Percentiles rank a stretch among this genome's conserved stretches.
Evolutionary conservation across 2,888 invertebrate species (phyloP).

Genomic region (Parnassius orleans): DNA sequence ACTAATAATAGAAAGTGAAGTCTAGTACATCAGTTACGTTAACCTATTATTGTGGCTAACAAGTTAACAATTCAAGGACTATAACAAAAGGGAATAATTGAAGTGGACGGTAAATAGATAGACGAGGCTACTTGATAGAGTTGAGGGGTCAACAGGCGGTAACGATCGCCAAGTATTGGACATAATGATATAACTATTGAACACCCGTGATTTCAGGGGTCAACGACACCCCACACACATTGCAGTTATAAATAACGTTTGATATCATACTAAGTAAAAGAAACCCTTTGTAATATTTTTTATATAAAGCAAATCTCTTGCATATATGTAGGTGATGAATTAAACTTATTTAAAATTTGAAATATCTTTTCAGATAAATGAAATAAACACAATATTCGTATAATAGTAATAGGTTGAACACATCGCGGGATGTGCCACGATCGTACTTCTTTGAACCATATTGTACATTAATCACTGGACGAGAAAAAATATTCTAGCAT

Average conservation of each 20-base stretch:
- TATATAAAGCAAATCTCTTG: too few species aligned
- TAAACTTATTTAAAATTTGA: too few species aligned
- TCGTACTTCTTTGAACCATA: too few species aligned
- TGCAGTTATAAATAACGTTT: conserved; percentile 12
- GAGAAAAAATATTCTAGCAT: too few species aligned
- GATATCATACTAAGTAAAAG: not conserved
- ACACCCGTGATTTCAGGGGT: conserved; percentile 71
- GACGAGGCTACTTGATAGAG: conserved; percentile 58
- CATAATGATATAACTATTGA: conserved; percentile 64
- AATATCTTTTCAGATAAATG: too few species aligned
- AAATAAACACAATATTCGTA: too few species aligned
- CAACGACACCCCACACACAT: conserved; percentile 53
- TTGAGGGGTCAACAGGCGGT: conserved; percentile 65
- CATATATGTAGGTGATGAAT: too few species aligned
- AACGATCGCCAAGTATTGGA: conserved; percentile 57
- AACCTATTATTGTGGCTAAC: conserved; percentile 43
- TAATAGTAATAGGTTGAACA: too few species aligned
- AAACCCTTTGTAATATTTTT: too few species aligned
- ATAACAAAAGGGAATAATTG: conserved; percentile 58
- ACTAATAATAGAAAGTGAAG: not conserved
- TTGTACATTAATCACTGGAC: too few species aligned
- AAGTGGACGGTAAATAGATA: conserved; percentile 64
- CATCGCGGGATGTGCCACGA: too few species aligned
- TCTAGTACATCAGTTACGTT: conserved; percentile 27
- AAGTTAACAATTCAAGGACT: conserved; percentile 47